Conservation (phyloP, 2,888 invertebrate species). For the Drosophila multiciliata region DNA sequence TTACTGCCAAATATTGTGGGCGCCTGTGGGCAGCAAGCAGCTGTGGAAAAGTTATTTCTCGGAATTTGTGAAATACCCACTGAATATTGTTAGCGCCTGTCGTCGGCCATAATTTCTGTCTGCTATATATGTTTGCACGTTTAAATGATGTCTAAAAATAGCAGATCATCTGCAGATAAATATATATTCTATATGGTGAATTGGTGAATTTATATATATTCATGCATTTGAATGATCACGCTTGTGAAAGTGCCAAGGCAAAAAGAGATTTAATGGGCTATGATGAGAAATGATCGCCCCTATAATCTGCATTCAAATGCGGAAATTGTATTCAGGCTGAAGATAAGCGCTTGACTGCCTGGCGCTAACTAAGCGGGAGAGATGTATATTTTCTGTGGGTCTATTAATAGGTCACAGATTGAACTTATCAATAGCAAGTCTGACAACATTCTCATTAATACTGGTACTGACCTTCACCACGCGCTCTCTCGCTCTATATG, state of each 20-base stretch:
- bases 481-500: conserved; percentile 18
- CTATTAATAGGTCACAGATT: conserved; percentile 43
- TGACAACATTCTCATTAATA: conserved; percentile 19
- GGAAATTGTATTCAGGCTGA: conserved; percentile 46
- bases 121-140: conserved; percentile 13
- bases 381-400: conserved; percentile 5
- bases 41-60: conserved; percentile 60
- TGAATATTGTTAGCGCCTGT: conserved; percentile 70
- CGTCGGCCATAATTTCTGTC: conserved; percentile 59
- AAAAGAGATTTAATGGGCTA: conserved; percentile 18
- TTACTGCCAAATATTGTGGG: conserved; percentile 44
- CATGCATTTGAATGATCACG: conserved; percentile 53
- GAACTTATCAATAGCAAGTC: conserved; percentile 37
- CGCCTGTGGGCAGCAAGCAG: conserved; percentile 14
- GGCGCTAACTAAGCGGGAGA: conserved; percentile 35
- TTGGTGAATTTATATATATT: conserved; percentile 29
- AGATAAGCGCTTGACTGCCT: conserved; percentile 44
- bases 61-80: conserved; percentile 52
- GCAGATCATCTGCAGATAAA: conserved; percentile 17
- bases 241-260: conserved; percentile 44
- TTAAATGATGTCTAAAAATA: conserved; percentile 41
- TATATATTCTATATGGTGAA: conserved; percentile 8
- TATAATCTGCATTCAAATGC: conserved; percentile 16
- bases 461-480: conserved; percentile 60
- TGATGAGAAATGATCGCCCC: neutral